A percentile compares a stretch with the other conserved stretches of the same genome.
Evolutionary conservation across 2,888 invertebrate genomes (phyloP).

Genomic region (Melikaiella ostensackeni): DNA sequence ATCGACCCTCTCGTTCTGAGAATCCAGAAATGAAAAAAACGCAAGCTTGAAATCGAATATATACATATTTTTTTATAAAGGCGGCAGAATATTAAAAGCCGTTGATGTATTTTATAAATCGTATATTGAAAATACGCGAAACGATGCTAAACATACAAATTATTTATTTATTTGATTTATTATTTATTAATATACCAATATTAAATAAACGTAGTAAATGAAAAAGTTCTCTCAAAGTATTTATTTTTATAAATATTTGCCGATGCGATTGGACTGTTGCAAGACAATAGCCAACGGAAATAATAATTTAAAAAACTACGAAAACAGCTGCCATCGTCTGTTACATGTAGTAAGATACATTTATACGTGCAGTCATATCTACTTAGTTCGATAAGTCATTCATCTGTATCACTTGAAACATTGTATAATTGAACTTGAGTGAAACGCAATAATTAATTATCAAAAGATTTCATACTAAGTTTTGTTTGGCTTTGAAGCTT

Average conservation of each 20-base stretch:
- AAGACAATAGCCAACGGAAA: conserved; percentile 53
- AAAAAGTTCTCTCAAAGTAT: conserved; percentile 73
- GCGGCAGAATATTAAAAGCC: conserved; percentile 56
- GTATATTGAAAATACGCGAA: conserved; percentile 69
- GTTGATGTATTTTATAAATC: conserved; percentile 58
- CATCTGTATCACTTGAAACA: conserved; percentile 60
- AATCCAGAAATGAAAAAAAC: conserved; percentile 38
- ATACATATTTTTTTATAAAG: conserved; percentile 63
- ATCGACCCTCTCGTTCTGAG: conserved; percentile 57
- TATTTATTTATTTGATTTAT: conserved; percentile 77
- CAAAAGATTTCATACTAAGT: conserved; percentile 59
- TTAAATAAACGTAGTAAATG: conserved; percentile 65
- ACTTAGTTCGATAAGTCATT: conserved; percentile 60
- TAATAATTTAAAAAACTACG: conserved; percentile 50
- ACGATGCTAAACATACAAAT: conserved; percentile 72
- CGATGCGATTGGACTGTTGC: conserved; percentile 55
- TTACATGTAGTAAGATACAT: conserved; percentile 61
- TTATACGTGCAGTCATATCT: conserved; percentile 60
- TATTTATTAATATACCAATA: conserved; percentile 74
- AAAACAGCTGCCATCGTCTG: conserved; percentile 64
- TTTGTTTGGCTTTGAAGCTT: conserved; percentile 72
- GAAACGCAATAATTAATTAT: conserved; percentile 60
- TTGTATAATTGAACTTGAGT: conserved; percentile 65
- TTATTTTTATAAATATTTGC: conserved; percentile 77
- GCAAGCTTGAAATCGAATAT: conserved; percentile 60